These are phyloP conservation scores for Habropoda laboriosa DNA, from an alignment of 1,140 invertebrate genomes.

Conservation along the genomic window DNA sequence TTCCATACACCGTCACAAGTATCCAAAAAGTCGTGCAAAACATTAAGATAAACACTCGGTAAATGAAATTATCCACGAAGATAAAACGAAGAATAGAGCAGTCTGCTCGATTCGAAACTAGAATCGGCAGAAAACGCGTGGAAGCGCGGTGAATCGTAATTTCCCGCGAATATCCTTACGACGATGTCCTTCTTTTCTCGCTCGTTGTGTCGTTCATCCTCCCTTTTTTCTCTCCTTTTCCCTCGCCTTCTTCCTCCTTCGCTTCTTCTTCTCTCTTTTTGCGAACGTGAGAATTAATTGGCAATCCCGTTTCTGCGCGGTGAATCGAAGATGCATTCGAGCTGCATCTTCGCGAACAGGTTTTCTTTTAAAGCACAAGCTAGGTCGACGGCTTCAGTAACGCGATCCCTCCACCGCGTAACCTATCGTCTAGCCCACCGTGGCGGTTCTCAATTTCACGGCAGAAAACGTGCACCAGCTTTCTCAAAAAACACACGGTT, in stretches of 20 bases:
- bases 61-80: too few relatives aligned
- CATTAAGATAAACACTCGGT: too few relatives aligned
- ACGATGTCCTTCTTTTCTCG: not conserved
- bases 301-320: not conserved
- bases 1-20: too few relatives aligned
- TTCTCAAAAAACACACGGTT: slow-evolving; percentile 30
- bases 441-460: slow-evolving; percentile 66
- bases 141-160: too few relatives aligned
- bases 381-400: slow-evolving; percentile 68
- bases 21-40: too few relatives aligned
- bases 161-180: not conserved
- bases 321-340: slow-evolving; percentile 37
- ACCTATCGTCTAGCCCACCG: slow-evolving; percentile 66
- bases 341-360: slow-evolving; percentile 29
- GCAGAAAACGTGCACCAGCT: slow-evolving; percentile 24
- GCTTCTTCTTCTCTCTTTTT: not conserved
- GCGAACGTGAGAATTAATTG: slow-evolving; percentile 33
- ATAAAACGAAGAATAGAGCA: not conserved
- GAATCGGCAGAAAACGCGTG: not conserved
- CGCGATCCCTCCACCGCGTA: slow-evolving; percentile 59
- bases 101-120: not conserved
- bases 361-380: slow-evolving; percentile 46
- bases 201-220: not conserved
- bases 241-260: too few relatives aligned
- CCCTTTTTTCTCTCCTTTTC: not conserved